phyloP scores from a whole-genome alignment of 2,113 vertebrate genomes.

The Eretmochelys imbricata region DNA sequence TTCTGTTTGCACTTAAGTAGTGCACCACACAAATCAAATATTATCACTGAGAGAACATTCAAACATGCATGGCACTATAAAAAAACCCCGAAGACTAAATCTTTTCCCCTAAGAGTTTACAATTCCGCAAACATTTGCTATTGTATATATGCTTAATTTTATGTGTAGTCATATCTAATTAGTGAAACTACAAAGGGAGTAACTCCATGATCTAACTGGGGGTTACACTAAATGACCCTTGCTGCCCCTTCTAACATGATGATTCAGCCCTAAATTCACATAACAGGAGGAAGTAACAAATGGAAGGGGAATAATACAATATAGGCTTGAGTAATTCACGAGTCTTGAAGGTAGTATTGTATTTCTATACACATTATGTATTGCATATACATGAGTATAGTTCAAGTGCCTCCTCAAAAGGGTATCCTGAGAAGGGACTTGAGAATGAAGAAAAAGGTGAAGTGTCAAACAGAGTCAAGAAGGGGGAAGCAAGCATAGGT shows the following conservation, averaged over 20 bases:
- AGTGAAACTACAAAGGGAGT: background rate
- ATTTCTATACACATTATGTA: background rate
- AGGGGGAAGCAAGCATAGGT: background rate
- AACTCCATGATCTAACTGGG: background rate
- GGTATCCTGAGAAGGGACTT: background rate
- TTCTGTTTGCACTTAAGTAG: background rate
- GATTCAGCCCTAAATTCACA: background rate
- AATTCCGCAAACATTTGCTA: background rate
- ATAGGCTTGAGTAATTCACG: background rate
- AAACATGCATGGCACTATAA: background rate
- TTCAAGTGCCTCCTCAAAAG: background rate
- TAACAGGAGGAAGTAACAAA: background rate
- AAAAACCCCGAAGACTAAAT: background rate
- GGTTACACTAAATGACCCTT: background rate
- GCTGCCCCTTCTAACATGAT: background rate
- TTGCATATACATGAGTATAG: background rate
- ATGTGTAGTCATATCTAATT: background rate
- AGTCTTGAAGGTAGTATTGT: background rate
- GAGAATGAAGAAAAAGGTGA: accelerated
- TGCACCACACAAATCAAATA: background rate
- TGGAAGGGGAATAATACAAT: background rate
- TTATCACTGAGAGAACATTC: background rate
- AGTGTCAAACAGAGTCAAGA: background rate
- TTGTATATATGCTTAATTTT: background rate
- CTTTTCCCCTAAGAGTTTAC: background rate